A percentile compares a stretch with the other conserved stretches of the same genome.
phyloP scores from a whole-genome alignment of 2,888 invertebrate genomes.

The Sinohyriopsis cumingii region DNA sequence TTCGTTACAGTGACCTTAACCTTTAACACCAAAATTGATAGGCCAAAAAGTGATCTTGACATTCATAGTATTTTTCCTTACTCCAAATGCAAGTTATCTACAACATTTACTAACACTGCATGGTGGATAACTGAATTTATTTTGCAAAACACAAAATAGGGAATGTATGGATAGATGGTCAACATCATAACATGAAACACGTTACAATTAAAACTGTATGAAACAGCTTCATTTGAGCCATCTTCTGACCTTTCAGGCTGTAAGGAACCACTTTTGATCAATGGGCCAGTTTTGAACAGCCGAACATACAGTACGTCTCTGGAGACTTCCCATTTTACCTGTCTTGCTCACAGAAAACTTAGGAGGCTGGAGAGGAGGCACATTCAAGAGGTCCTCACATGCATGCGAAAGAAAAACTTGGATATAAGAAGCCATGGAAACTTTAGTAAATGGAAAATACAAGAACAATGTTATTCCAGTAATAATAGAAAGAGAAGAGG shows the following conservation, averaged over 20 bases:
- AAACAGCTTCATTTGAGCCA: too few relatives aligned
- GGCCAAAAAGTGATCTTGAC: too few relatives aligned
- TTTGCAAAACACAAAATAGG: too few relatives aligned
- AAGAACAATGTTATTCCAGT: neutral
- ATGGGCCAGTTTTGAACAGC: constrained; percentile 48
- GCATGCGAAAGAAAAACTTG: constrained; percentile 8
- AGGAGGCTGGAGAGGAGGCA: constrained; percentile 51
- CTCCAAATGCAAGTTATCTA: too few relatives aligned
- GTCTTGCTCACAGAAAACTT: constrained; percentile 48
- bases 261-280: constrained; percentile 15
- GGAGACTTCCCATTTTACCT: constrained; percentile 57
- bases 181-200: too few relatives aligned
- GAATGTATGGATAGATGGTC: too few relatives aligned
- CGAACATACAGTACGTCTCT: constrained; percentile 59
- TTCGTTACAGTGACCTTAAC: too few relatives aligned
- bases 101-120: too few relatives aligned
- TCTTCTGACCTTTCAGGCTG: constrained; percentile 43
- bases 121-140: too few relatives aligned
- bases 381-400: constrained; percentile 28
- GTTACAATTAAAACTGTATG: too few relatives aligned
- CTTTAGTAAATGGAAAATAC: constrained; percentile 1
- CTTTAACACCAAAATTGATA: too few relatives aligned
- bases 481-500: neutral
- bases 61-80: too few relatives aligned
- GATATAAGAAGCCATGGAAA: neutral